Conservation (phyloP, 2,888 invertebrate species). For the Agapetus fuscipes region DNA sequence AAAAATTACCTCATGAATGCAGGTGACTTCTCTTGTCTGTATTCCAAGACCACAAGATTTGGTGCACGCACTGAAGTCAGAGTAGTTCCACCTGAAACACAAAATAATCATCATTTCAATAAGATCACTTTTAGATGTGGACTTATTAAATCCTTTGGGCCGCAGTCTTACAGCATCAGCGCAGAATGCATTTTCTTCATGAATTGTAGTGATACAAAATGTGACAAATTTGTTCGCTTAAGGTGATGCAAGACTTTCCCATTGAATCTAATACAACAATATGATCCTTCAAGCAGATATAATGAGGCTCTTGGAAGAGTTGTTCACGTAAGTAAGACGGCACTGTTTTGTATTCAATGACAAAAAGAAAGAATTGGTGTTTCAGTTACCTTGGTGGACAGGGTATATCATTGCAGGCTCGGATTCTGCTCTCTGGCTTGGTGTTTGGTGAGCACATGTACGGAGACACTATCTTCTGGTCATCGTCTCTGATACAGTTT, state of each 20-base stretch:
- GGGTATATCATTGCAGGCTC: conserved; percentile 90
- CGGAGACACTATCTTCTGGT: conserved; percentile 77
- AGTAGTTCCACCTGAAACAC: conserved; percentile 68
- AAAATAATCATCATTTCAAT: conserved; percentile 1
- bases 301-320: too few relatives aligned
- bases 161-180: too few relatives aligned
- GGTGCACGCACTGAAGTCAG: conserved; percentile 82
- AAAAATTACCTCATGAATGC: conserved; percentile 59
- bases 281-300: too few relatives aligned
- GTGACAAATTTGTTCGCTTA: too few relatives aligned
- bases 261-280: too few relatives aligned
- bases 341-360: too few relatives aligned
- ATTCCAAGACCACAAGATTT: conserved; percentile 92
- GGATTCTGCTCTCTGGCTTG: conserved; percentile 79
- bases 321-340: too few relatives aligned
- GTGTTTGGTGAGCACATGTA: conserved; percentile 79
- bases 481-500: conserved; percentile 79
- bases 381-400: conserved; percentile 91
- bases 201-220: too few relatives aligned
- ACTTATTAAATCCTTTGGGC: background rate
- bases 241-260: too few relatives aligned
- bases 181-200: too few relatives aligned
- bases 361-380: too few relatives aligned
- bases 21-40: conserved; percentile 82
- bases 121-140: background rate